Conservation (phyloP, 2,113 vertebrate genomes). For the Bos indicus region DNA sequence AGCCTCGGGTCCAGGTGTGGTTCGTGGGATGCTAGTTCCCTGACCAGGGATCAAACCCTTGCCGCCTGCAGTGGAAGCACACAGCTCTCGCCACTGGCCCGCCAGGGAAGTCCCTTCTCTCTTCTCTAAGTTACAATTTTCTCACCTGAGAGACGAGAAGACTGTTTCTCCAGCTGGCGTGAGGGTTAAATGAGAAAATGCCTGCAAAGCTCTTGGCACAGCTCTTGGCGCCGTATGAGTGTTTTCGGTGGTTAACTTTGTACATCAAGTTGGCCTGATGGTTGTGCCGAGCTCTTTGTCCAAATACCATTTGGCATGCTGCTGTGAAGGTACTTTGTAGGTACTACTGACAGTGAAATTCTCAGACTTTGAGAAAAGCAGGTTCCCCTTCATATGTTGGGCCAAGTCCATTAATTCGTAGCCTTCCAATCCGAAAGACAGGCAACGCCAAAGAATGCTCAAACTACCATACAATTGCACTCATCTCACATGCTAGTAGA, state of each 20-base stretch:
- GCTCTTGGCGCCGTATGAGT: fast-evolving
- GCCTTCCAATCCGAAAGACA: not conserved
- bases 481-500: no score
- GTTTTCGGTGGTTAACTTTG: not conserved
- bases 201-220: not conserved
- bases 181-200: not conserved
- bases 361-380: not conserved
- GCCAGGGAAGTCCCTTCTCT: not conserved
- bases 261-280: not conserved
- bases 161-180: not conserved
- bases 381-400: not conserved
- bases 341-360: not conserved
- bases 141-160: not conserved
- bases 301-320: not conserved
- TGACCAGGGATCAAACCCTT: not conserved
- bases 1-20: not conserved
- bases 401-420: not conserved
- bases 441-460: no score
- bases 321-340: not conserved
- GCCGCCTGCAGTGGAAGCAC: not conserved
- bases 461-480: no score
- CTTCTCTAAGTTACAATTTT: not conserved
- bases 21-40: not conserved
- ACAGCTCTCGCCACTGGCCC: not conserved
- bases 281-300: not conserved